A percentile compares a stretch with the other conserved stretches of the same genome.
Evolutionary conservation across 2,113 vertebrate species (phyloP).

Genomic region (Lethenteron camtschaticum): DNA sequence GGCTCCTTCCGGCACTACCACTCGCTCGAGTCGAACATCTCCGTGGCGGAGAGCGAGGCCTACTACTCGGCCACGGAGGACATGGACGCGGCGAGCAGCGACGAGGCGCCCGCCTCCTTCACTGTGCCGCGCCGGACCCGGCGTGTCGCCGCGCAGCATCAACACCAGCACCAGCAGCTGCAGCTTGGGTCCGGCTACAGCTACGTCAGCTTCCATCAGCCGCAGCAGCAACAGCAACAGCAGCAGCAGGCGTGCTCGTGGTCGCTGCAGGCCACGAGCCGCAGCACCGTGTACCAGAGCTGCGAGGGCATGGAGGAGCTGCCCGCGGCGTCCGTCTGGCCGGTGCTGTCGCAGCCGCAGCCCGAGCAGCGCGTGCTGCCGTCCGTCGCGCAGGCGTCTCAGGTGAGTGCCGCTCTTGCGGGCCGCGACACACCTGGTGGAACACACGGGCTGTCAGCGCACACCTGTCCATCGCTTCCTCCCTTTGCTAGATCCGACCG

Average conservation of each 20-base stretch:
- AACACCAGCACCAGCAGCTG: constrained; percentile 1
- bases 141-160: not conserved
- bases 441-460: too few relatives aligned
- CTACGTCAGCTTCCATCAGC: not conserved
- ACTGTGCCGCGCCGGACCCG: constrained; percentile 2
- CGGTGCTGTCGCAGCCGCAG: not conserved
- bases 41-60: constrained; percentile 84
- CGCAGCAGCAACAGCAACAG: not conserved
- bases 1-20: constrained; percentile 78
- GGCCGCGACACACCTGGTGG: not conserved
- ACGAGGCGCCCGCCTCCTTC: constrained; percentile 55
- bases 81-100: constrained; percentile 83
- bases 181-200: not conserved
- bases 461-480: too few relatives aligned
- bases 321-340: not conserved
- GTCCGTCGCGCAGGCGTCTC: not conserved
- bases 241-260: too few relatives aligned
- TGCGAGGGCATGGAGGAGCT: not conserved
- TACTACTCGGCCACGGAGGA: constrained; percentile 91
- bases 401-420: not conserved
- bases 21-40: constrained; percentile 86
- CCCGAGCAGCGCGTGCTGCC: constrained; percentile 4
- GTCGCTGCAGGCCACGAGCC: not conserved
- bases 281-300: constrained; percentile 6
- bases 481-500: too few relatives aligned